Base-by-base conservation (phyloP, 2,888 invertebrate species). In the Agriotes lineatus region DNA sequence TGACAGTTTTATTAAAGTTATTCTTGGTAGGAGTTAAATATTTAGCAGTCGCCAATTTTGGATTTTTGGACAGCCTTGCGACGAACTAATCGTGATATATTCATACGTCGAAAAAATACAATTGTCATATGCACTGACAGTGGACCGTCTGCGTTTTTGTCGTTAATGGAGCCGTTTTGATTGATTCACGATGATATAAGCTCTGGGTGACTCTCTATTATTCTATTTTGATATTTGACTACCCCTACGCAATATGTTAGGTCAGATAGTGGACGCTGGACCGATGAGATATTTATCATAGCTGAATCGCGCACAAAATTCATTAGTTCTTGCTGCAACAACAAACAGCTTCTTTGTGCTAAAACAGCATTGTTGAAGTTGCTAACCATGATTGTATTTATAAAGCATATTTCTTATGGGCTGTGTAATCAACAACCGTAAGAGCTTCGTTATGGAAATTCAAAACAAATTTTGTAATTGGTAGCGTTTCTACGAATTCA, bases 151-250 rank as follows among this genome's bases (percentile, higher is more conserved):
- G 59, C 54, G 64, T 74, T 67, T 50, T 65, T 69, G 30, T 6
- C 19, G 16, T 22, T 20, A 58, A 64, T 60, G 5, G 35, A 22
- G n/a, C 37, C 16, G 1, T 60, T 58, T 67, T 59, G 72, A 73
- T 73, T 73, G 73, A 61, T 67, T 62, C 71, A 59, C 50, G 66
- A 22, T 61, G 71, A 74, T 62, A 33, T 70, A 67, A 58, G 63
- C 63, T 67, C 71, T 78, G 80, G 73, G 45, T 72, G 69, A 73
- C 77, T 76, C 70, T 69, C 70, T 75, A 75, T 80, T 79, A 82
- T 82, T 82, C 81, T 81, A 76, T 80, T 81, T 81, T 80, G 81
- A 81, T 81, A 81, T 82, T 81, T 78, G 78, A 77, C 80, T 76
- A 81, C 81, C 81, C 80, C 81, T 79, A 80, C 79, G 81, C 81